Base-by-base conservation (phyloP, 2,797 vertebrate species). In the Cichlasoma orientale region DNA sequence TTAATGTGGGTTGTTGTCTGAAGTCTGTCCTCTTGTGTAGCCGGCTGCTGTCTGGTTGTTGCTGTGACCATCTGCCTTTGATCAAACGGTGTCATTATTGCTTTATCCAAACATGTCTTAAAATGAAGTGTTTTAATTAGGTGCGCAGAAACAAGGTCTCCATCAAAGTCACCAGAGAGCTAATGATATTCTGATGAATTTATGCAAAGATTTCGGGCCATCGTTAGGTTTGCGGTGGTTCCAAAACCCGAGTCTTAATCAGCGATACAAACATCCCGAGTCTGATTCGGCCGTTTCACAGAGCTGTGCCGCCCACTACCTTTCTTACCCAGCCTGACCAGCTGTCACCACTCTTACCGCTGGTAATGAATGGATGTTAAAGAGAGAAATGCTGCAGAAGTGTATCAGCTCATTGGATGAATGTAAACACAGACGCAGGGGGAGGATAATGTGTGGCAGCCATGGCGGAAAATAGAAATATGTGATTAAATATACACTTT, bases 1-100 rank as follows among this genome's bases (percentile, higher is more conserved):
- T 68, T 50, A 68, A 68, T 68, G 63, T 50, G 63, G 41, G 63
- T 29, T 68, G 41, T 50, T 50, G 63, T 68, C 63, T 68, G 25
- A 29, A 68, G 63, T 68, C 41, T 50, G 2, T 50, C 18, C 44
- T 29, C 44, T 13, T n/a, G 25, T 68, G 41, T 68, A 68, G 63
- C 63, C 29, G 63, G 3, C 25, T 68, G 11, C 63, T 50, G 41
- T 68, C 27, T 33, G 47, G 66, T 31, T 53, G 27, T 53, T 70
- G 38, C 63, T 68, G 44, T 50, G 25, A 29, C 63, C 63, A 68
- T 68, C 63, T 68, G 63, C 25, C 61, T 68, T 56, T 56, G 69
- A 56, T 55, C 53, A 56, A 72, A 72, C 18, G 5, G 53, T 36
- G 52, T 38, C 53, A 13, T 41, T 56, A 13, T 41, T 56, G 33